phyloP scores from a whole-genome alignment of 1,140 invertebrate species.

The Ostrea denselamellosa region DNA sequence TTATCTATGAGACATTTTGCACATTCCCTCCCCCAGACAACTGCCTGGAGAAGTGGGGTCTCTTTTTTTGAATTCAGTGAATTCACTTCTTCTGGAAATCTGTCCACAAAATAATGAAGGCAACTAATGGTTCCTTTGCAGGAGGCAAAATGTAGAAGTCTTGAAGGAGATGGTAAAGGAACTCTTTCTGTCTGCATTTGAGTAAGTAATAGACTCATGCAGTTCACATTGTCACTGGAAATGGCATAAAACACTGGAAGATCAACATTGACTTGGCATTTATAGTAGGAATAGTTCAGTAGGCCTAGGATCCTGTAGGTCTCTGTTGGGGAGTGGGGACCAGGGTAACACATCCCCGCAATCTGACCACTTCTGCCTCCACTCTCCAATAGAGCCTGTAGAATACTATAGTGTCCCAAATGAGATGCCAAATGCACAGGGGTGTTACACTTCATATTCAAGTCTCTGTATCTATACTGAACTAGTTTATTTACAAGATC shows the following conservation, averaged over 20 bases:
- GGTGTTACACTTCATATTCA: constrained; percentile 66
- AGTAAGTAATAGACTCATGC: constrained; percentile 64
- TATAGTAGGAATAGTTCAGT: constrained; percentile 62
- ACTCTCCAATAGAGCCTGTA: constrained; percentile 64
- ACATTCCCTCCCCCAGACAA: constrained; percentile 73
- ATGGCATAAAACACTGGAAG: constrained; percentile 63
- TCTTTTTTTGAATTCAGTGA: constrained; percentile 65
- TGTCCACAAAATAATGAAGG: constrained; percentile 67
- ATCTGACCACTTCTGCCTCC: constrained; percentile 59
- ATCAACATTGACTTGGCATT: constrained; percentile 55
- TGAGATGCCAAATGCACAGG: constrained; percentile 72
- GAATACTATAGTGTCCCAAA: constrained; percentile 65
- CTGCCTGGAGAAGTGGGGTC: constrained; percentile 72
- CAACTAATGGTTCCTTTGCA: constrained; percentile 67
- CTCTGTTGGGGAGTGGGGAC: constrained; percentile 62
- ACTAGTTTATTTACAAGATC: constrained; percentile 64
- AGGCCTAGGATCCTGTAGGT: constrained; percentile 64
- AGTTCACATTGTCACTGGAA: constrained; percentile 63
- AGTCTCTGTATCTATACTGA: constrained; percentile 47
- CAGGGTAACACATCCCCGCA: constrained; percentile 73
- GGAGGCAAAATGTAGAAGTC: constrained; percentile 71
- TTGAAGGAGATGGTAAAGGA: constrained; percentile 46
- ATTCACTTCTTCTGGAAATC: constrained; percentile 69
- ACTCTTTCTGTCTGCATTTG: constrained; percentile 46
- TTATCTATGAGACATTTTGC: constrained; percentile 69